These are phyloP conservation scores for Rhyacichthys aspro DNA, from an alignment of 2,797 vertebrate genomes.

Conservation along the genomic window DNA sequence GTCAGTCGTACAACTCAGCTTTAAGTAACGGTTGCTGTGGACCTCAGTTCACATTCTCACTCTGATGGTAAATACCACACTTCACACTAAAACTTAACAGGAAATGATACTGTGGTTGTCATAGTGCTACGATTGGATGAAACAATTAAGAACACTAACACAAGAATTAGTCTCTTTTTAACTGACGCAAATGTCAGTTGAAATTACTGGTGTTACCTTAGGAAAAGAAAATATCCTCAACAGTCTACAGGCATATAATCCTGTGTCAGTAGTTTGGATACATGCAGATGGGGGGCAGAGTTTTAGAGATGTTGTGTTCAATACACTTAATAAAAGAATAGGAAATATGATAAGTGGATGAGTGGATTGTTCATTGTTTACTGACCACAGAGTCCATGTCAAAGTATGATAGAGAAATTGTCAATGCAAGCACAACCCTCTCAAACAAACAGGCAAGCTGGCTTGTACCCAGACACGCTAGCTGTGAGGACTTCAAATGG, in stretches of 20 bases:
- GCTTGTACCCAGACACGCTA: slow-evolving; percentile 46
- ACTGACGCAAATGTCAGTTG: slow-evolving; percentile 16
- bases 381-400: slow-evolving; percentile 20
- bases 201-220: slow-evolving; percentile 22
- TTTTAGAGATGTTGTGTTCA: slow-evolving; percentile 11
- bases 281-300: no score
- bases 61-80: slow-evolving; percentile 56
- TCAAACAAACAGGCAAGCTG: slow-evolving; percentile 31
- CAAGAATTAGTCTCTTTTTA: slow-evolving; percentile 7
- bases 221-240: slow-evolving; percentile 10
- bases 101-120: slow-evolving; percentile 17
- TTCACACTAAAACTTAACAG: slow-evolving; percentile 45
- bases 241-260: background rate
- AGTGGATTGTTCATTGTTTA: slow-evolving; percentile 31
- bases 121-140: background rate
- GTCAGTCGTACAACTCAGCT: slow-evolving; percentile 33
- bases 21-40: slow-evolving; percentile 32
- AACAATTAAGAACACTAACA: slow-evolving; percentile 1
- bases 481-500: slow-evolving; percentile 56
- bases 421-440: slow-evolving; percentile 20
- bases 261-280: no score
- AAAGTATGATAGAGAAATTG: slow-evolving; percentile 25
- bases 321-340: slow-evolving; percentile 7
- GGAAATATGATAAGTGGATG: background rate
- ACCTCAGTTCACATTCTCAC: slow-evolving; percentile 58